Evolutionary conservation across 92 coral and sea anemone species (phyloP).

Genomic region (Epizoanthus rinbou): DNA sequence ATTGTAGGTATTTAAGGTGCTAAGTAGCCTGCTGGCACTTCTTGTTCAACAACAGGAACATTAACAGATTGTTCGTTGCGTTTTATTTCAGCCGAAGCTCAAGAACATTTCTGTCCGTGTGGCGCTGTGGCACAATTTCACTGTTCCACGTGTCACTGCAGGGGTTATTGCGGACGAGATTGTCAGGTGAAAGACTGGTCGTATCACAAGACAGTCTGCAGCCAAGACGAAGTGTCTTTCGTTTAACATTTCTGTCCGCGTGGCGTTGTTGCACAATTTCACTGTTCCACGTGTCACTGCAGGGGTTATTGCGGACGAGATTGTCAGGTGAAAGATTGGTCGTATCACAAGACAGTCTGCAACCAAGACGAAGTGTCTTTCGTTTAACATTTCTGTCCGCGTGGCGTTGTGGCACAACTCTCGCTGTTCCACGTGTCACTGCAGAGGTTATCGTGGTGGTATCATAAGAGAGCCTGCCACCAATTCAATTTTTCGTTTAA

Average conservation of each 20-base stretch:
- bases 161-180: slow-evolving; percentile 80
- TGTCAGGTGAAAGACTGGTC: slow-evolving; percentile 78
- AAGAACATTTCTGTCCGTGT: slow-evolving; percentile 64
- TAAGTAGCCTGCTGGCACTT: too few relatives aligned
- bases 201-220: slow-evolving; percentile 44
- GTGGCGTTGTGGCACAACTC: too few relatives aligned
- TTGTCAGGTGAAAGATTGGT: slow-evolving; percentile 77
- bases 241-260: slow-evolving; percentile 24
- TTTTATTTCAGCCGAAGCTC: slow-evolving; percentile 43
- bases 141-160: slow-evolving; percentile 70
- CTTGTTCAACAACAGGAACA: not conserved
- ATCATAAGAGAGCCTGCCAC: too few relatives aligned
- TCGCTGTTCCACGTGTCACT: too few relatives aligned
- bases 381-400: not conserved
- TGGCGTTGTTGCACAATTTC: slow-evolving; percentile 67
- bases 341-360: slow-evolving; percentile 45
- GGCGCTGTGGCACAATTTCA: slow-evolving; percentile 68
- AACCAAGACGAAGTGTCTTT: not conserved
- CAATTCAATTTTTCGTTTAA: too few relatives aligned
- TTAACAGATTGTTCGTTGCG: not conserved
- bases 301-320: slow-evolving; percentile 83
- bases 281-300: slow-evolving; percentile 67
- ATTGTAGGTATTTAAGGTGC: too few relatives aligned
- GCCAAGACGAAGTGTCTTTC: not conserved
- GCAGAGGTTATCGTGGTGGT: too few relatives aligned